Evolutionary conservation across 2,888 invertebrate species (phyloP), one percentile per base, ranked within the genome.

Genomic region (Melitaea athalia): DNA sequence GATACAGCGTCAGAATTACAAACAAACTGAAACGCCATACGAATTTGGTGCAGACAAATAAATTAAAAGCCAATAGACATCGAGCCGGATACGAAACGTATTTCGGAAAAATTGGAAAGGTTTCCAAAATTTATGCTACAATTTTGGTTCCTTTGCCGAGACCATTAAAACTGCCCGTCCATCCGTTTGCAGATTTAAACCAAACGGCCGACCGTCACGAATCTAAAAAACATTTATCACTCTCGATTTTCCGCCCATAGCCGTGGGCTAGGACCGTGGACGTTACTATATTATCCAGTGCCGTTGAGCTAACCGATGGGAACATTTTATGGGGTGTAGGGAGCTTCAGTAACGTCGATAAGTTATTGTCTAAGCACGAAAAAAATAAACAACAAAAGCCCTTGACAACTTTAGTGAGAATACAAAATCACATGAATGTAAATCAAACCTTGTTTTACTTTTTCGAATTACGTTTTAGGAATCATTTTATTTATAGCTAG

Each of bases 161-260:
- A 77, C 87, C 87, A 89, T 90, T 91, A 88, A 89, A 88, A 86
- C 82, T 83, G 88, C 83, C 85, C 84, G 83, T 86, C 85, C 85
- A 83, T 85, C 85, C 86, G 84, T 85, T 88, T 75, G 82, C 81
- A 86, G 87, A 86, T 86, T 89, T 86, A 87, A 87, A 81, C 85
- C 83, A 82, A 87, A 87, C 81, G 83, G 81, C 81, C 76, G 76
- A 76, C 80, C 79, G 83, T 86, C 87, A 85, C 85, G 82, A 85
- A 81, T 85, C 81, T 82, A 84, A 88, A 85, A 87, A 85, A 82
- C 85, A 87, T 86, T 85, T 85, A 85, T 86, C 86, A 88, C 85
- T 85, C 82, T 82, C 84, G 79, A 85, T 86, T 86, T 86, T 83
- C 80, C 81, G 77, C 77, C 78, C 50, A 64, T 63, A 61, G 60